phyloP scores from a whole-genome alignment of 2,797 vertebrate genomes.

The Spheniscus humboldti region DNA sequence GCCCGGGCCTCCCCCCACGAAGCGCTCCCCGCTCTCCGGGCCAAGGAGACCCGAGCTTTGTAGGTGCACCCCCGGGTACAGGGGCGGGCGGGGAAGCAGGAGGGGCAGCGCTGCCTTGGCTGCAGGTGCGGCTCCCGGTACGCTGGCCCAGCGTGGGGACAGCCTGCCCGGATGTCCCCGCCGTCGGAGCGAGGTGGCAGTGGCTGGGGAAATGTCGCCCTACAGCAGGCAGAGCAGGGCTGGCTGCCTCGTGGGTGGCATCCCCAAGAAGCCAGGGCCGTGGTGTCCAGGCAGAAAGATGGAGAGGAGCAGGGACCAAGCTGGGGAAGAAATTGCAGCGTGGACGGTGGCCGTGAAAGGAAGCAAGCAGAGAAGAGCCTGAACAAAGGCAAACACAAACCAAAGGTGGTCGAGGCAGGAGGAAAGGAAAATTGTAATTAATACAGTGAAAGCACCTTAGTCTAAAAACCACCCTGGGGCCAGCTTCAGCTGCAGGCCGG shows the following conservation, averaged over 20 bases:
- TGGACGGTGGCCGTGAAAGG: not conserved
- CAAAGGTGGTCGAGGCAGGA: not conserved
- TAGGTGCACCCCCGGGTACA: too few species aligned
- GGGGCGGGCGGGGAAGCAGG: not conserved
- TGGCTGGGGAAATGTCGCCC: not conserved
- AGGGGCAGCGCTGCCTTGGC: not conserved
- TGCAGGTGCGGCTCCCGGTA: not conserved
- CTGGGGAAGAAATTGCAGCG: not conserved
- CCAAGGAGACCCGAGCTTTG: too few species aligned
- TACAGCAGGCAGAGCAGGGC: not conserved
- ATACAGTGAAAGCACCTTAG: not conserved
- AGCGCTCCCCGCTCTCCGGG: too few species aligned
- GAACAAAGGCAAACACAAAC: not conserved
- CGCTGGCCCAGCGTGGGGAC: not conserved
- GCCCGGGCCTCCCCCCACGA: not conserved
- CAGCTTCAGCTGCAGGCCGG: not conserved
- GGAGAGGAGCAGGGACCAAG: not conserved
- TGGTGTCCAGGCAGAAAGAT: rapidly evolving
- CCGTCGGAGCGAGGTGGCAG: not conserved
- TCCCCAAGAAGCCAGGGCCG: not conserved
- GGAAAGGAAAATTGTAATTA: not conserved
- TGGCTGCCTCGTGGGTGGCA: not conserved
- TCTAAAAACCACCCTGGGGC: not conserved
- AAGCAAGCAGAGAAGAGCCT: not conserved
- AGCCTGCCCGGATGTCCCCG: not conserved